Evolutionary conservation across 2,797 vertebrate genomes (phyloP).

Genomic region (Xenops minutus): DNA sequence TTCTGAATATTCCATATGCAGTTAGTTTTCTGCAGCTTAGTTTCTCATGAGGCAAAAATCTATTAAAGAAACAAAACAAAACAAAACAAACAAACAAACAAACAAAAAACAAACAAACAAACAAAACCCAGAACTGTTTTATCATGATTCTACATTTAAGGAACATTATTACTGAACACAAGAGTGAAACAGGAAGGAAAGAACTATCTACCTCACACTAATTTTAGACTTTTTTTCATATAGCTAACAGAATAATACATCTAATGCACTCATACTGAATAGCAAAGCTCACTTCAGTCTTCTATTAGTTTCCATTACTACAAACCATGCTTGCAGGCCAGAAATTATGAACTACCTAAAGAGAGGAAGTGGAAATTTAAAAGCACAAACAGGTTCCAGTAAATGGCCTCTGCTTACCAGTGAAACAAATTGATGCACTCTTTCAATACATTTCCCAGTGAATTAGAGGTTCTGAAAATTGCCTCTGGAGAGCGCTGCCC

Average conservation of each 20-base stretch:
- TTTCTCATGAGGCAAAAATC: neutral
- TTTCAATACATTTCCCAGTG: neutral
- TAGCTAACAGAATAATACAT: neutral
- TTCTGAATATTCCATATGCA: neutral
- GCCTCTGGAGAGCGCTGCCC: neutral
- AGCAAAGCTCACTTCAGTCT: neutral
- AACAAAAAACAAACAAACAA: no score
- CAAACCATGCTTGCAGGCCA: neutral
- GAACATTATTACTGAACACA: neutral
- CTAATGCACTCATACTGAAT: neutral
- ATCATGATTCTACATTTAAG: neutral
- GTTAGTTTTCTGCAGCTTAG: neutral
- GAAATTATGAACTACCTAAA: neutral
- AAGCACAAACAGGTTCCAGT: neutral
- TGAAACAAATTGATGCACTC: neutral
- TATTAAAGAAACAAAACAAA: neutral
- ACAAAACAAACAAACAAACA: no score
- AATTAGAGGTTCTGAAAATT: neutral
- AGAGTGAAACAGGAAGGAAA: neutral
- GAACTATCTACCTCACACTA: neutral
- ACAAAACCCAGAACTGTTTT: neutral
- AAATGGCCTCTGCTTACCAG: neutral
- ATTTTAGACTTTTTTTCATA: neutral
- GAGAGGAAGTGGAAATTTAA: neutral
- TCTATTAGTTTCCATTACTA: neutral